phyloP scores from a whole-genome alignment of 2,888 invertebrate genomes.

The Syritta pipiens region DNA sequence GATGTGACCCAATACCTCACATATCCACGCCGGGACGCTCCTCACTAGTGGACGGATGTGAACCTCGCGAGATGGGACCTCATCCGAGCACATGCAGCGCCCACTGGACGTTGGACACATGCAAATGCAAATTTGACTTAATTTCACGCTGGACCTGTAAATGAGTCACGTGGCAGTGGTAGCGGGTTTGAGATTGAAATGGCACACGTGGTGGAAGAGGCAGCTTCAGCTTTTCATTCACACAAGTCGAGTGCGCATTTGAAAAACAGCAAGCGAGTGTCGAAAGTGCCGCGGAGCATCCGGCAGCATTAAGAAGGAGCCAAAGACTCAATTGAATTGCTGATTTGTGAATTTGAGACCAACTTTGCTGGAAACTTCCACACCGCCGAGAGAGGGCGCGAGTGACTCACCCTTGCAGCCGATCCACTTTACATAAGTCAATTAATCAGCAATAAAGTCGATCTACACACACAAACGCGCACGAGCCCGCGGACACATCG shows the following conservation, averaged over 20 bases:
- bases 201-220: not conserved
- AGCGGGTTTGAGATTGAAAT: conserved; percentile 21
- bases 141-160: conserved; percentile 36
- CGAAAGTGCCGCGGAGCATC: not conserved
- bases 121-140: conserved; percentile 30
- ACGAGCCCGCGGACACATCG: too few relatives aligned
- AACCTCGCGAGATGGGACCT: conserved; percentile 16
- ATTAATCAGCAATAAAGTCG: conserved; percentile 54
- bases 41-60: not conserved
- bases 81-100: conserved; percentile 35
- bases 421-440: conserved; percentile 50
- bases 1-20: conserved; percentile 42
- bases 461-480: conserved; percentile 23
- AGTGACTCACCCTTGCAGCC: conserved; percentile 55
- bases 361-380: not conserved
- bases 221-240: not conserved
- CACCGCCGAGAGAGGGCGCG: too few relatives aligned
- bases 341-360: conserved; percentile 1
- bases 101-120: conserved; percentile 24
- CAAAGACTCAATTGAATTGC: conserved; percentile 16
- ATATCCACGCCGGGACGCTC: conserved; percentile 24
- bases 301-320: not conserved
- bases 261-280: not conserved
- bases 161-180: conserved; percentile 33
- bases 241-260: not conserved